Evolutionary conservation across 1,140 invertebrate species (phyloP), one percentile per base, ranked within the genome.

Genomic region (Cydia splendana): DNA sequence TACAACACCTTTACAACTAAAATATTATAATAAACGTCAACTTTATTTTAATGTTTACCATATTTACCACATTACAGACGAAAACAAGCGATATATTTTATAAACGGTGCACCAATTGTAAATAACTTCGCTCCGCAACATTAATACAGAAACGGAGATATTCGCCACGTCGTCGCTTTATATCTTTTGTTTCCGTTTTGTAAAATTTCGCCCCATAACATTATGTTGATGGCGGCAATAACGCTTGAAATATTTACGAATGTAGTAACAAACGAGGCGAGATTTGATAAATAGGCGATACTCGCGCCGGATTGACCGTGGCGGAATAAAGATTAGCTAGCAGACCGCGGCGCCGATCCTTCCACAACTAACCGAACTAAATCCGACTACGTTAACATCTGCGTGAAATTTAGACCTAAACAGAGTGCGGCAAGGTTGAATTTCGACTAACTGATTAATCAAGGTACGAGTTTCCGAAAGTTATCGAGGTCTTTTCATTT

Each of bases 171-270:
- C 81, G 77, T 76, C 65, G 83, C 84, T 82, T 86, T 91, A 91
- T 90, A 89, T 91, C 87, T 91, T 84, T 90, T 87, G 87, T 90
- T 90, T 93, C 88, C 91, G 91, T 91, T 89, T 90, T 91, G 86
- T 88, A 93, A 91, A 93, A 91, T 88, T 90, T 87, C 84, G 34
- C 88, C 90, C 90, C 89, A 91, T 91, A 93, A 90, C 90, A 93
- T 93, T 91, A 93, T 93, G 89, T 90, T 93, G 89, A 93, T 91
- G 84, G 86, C 79, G 81, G 91, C 88, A 90, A 91, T 91, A 93
- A 91, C 87, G 85, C 75, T 85, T 91, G 89, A 89, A 93, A 93
- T 91, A 93, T 93, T 91, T 91, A 91, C 89, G 88, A 90, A 93
- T 90, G 91, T 89, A 85, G 86, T 85, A 87, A 88, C 88, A 91